Evolutionary conservation across 1,140 invertebrate genomes (phyloP), one percentile per base, ranked within the genome.

Genomic region (Drosophila leontia): DNA sequence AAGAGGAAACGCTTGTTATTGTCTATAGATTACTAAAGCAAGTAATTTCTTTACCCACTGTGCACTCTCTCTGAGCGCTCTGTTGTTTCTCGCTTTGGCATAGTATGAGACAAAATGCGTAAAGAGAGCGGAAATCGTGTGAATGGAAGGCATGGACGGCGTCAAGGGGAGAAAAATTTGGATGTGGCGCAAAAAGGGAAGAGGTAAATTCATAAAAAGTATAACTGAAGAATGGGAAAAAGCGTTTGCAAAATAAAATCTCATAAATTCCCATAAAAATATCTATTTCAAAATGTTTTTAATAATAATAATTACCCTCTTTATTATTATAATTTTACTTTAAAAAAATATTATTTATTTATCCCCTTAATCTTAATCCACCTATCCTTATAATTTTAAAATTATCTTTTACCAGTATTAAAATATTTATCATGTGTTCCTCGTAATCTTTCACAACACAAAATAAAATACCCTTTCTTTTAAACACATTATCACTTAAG

Each of bases 81-180:
- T 55, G 13, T 23, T 55, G 34, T 55, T 37, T 15, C 34, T 15
- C 19, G 35, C 12, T 6, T 15, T 23, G 23, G 32, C 50, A 47
- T 53, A 32, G 50, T 45, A 42, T 35, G 61, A 65, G 62, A 55
- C 19, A 15, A 41, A 17, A 34, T 29, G 42, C 13, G 58, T 41
- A 37, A 55, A 37, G 34, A 55, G 51, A 65, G 29, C 41, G 34
- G 4, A 34, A 53, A 23, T 19, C 19, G 63, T 45, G n/a, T 53
- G 69, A 72, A 72, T 72, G 69, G 7, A 23, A 26, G 39, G 11
- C 79, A 81, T 53, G 45, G 78, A 6, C 60, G 79, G 17, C 39
- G 57, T 9, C 32, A 2, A 11, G 17, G 34, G 32, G 17, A 1
- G 0, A 15, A 23, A 3, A 9, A 8, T 15, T 35, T 13, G 11